Evolutionary conservation across 2,888 invertebrate genomes (phyloP), one percentile per base, ranked within the genome.

Genomic region (Pseudeuparius sepicola): DNA sequence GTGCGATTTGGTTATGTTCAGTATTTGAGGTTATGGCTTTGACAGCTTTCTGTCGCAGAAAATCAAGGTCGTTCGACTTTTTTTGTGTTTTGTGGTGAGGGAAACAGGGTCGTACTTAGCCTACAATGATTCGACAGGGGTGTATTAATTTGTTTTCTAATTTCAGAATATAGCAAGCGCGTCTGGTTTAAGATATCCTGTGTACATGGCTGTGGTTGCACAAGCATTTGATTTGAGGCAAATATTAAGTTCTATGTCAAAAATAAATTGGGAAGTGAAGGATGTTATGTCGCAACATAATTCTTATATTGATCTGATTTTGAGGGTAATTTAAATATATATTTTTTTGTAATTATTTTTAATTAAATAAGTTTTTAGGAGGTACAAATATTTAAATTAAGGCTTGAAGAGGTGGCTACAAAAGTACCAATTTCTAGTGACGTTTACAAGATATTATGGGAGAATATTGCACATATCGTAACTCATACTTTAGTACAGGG

Each of bases 221-320:
- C 78, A 78, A 52, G 72, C 81, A 1, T 76, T 94, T 4, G 84
- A 92, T 56, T 73, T 82, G 4, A 71, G 81, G 23, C 70, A 75
- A 10, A 74, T 87, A 16, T 63, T 94, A 5, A 67, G 75, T 40
- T 73, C 81, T n/a, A 94, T 98, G 83, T 80, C 86, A 34, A 81
- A 81, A 63, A 90, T 94, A 1, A 84, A 86, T 60, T 98, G 96
- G 96, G 77, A 90, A 63, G 76, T 97, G 39, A 89, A 88, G 67
- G 90, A 88, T 51, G 89, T 98, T 0, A 89, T 88, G 64, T 89
- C 87, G 1, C 87, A 94, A 51, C 94, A 98, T 57, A 94, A 88
- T 54, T 65, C 72, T 2, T 98, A 98, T 57, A 78, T 88, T 7
- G 86, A 89, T 50, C 70, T 76, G 54, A 66, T 88, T 30, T 69